Base-by-base conservation (phyloP, 2,888 invertebrate genomes). In the Leptura quadrifasciata region DNA sequence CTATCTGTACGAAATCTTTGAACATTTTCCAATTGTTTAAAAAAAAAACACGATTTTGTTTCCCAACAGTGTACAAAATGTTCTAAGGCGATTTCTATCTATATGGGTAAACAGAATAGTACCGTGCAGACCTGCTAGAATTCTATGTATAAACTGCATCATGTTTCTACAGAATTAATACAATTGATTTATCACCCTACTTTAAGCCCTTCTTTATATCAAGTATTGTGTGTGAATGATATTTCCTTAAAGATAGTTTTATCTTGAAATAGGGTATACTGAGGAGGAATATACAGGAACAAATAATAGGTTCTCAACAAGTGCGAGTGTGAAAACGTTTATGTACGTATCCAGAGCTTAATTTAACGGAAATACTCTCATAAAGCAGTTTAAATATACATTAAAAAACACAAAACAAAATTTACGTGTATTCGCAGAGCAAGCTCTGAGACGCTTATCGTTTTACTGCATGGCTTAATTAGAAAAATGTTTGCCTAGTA, bases 241-340 rank as follows among this genome's bases (percentile, higher is more conserved):
- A 39, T 63, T 63, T 15, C 63, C 47, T 39, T 63, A 39, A 20
- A 63, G 63, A 63, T 63, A 63, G 47, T 63, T 63, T 39, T n/a
- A 20, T 39, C 63, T 20, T 21, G 24, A 24, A 27, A 20, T 18
- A 31, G 31, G 20, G 18, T 47, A 47, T n/a, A 12, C n/a, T n/a
- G n/a, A 24, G 57, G 21, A 61, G 17, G 60, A 31, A 31, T 60
- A 27, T 60, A 27, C 24, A 6, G 15, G 31, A 61, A 61, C n/a
- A 31, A 61, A 31, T 61, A 61, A 61, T 31, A 31, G 31, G n/a
- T 47, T 61, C 60, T 61, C 60, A 61, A 61, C 60, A 31, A 31
- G 60, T 61, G 27, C 17, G 47, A 47, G 47, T 47, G 47, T 47
- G 47, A n/a, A 47, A 47, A 47, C 47, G 47, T 47, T 47, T 6